Conservation (phyloP, 2,888 invertebrate species). For the Rhagium mordax region DNA sequence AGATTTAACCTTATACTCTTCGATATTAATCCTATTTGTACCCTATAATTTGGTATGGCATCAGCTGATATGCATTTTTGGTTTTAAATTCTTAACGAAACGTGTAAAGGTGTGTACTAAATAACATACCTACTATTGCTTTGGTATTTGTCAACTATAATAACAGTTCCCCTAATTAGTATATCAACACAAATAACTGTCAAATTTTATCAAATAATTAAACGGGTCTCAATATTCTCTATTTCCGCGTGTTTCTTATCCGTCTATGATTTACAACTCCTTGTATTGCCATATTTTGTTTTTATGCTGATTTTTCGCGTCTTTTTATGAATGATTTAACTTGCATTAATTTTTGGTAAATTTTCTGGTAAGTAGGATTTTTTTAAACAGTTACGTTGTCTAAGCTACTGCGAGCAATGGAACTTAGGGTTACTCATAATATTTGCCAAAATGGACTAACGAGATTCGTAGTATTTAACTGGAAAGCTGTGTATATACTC, state of each 20-base stretch:
- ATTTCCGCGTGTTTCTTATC: background rate
- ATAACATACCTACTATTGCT: slow-evolving; percentile 54
- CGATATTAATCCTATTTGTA: slow-evolving; percentile 41
- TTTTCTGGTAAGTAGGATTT: no score
- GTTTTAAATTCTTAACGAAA: slow-evolving; percentile 21
- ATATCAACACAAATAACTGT: background rate
- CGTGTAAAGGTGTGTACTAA: slow-evolving; percentile 41
- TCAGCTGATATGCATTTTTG: slow-evolving; percentile 46
- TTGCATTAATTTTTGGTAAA: no score
- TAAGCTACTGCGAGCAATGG: no score
- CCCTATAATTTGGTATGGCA: slow-evolving; percentile 42
- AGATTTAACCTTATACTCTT: slow-evolving; percentile 35
- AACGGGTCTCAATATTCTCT: background rate
- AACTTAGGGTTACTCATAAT: no score
- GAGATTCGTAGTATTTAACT: no score
- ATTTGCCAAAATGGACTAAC: no score
- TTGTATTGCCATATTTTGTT: background rate
- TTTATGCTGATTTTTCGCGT: no score
- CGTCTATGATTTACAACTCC: background rate
- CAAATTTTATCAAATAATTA: background rate
- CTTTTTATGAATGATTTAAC: no score
- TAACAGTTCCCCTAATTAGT: slow-evolving; percentile 24
- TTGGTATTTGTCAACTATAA: slow-evolving; percentile 32
- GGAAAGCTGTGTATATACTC: no score
- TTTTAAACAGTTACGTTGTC: no score